phyloP scores from a whole-genome alignment of 35 echinoderm and acorn worm genomes.

The Apostichopus japonicus region DNA sequence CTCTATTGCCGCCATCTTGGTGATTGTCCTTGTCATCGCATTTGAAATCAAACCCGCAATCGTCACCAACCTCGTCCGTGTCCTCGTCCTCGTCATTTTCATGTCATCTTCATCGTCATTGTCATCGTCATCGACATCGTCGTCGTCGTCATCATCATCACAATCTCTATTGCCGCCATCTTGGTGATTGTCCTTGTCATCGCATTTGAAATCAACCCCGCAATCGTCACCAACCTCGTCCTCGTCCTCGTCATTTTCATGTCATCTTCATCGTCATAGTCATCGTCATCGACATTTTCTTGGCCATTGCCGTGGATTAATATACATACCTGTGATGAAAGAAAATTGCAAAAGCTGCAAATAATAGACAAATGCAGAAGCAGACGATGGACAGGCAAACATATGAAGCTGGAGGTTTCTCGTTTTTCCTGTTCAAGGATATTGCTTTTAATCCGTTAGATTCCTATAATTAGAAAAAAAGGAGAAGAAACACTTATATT shows the following conservation, averaged over 20 bases:
- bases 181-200: too few species aligned
- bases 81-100: not conserved
- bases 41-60: too few species aligned
- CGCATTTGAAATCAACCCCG: too few species aligned
- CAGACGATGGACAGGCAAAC: constrained; percentile 26
- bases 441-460: not conserved
- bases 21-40: too few species aligned
- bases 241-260: not conserved
- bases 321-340: constrained; percentile 10
- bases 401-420: not conserved
- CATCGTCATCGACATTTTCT: not conserved
- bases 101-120: too few species aligned
- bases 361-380: constrained; percentile 34
- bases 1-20: too few species aligned
- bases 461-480: not conserved
- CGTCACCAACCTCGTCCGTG: not conserved
- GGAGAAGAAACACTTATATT: not conserved
- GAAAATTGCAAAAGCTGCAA: constrained; percentile 47
- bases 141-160: too few species aligned
- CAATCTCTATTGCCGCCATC: too few species aligned
- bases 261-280: not conserved
- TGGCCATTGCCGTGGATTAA: not conserved
- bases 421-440: not conserved
- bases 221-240: not conserved
- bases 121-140: too few species aligned